Conservation (phyloP, 1,140 invertebrate genomes). For the Sinella curviseta region DNA sequence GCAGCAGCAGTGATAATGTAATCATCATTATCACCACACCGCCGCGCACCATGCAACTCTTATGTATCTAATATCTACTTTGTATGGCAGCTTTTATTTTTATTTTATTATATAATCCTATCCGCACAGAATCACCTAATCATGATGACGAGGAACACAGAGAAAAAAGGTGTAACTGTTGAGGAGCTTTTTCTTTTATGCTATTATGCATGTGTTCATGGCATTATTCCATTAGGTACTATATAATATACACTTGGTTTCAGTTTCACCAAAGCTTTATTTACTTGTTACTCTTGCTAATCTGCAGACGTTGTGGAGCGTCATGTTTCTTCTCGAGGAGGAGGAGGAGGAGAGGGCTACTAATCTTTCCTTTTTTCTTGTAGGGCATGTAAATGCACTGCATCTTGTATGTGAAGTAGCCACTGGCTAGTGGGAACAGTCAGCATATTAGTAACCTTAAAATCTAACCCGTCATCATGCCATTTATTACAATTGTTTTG, state of each 20-base stretch:
- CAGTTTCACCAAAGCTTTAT: neutral
- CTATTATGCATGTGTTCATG: neutral
- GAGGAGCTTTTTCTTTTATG: neutral
- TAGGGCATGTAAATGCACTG: too few species aligned
- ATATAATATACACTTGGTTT: neutral
- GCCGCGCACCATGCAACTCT: neutral
- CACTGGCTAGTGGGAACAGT: too few species aligned
- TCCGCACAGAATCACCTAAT: neutral
- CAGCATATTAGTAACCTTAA: too few species aligned
- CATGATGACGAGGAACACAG: neutral
- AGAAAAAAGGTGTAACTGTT: neutral
- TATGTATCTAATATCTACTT: neutral
- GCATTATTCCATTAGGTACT: neutral
- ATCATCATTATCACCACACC: neutral
- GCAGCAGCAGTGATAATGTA: neutral
- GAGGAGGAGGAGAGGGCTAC: neutral
- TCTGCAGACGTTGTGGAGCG: conserved; percentile 5
- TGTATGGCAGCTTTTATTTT: too few species aligned
- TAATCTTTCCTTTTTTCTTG: too few species aligned
- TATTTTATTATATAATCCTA: neutral
- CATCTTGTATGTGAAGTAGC: too few species aligned
- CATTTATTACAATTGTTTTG: too few species aligned
- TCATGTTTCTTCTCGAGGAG: neutral
- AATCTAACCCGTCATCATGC: too few species aligned
- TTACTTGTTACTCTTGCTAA: too few species aligned